Percentiles rank a stretch among this genome's conserved stretches.
Conservation (phyloP, 1,140 invertebrate species). For the Acromyrmex echinatior region DNA sequence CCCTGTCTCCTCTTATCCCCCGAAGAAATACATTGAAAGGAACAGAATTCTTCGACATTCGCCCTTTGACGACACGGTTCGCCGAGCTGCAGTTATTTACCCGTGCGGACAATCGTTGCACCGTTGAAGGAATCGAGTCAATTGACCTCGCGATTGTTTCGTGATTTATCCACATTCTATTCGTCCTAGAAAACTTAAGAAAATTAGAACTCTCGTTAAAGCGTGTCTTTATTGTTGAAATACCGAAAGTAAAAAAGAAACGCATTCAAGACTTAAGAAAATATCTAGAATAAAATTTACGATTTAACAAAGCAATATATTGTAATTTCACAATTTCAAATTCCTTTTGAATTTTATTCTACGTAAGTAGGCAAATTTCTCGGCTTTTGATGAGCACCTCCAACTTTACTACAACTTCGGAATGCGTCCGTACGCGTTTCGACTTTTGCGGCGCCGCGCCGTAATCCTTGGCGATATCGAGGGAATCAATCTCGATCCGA, state of each 20-base stretch:
- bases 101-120: neutral
- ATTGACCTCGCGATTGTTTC: neutral
- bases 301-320: slow-evolving; percentile 12
- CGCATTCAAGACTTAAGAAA: neutral
- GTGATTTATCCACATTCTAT: neutral
- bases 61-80: slow-evolving; percentile 77
- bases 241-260: neutral
- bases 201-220: neutral
- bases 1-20: neutral
- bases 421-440: slow-evolving; percentile 39
- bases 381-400: neutral
- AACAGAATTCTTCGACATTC: slow-evolving; percentile 71
- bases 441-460: slow-evolving; percentile 23
- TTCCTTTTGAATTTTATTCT: neutral
- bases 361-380: neutral
- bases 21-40: slow-evolving; percentile 36
- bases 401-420: slow-evolving; percentile 17
- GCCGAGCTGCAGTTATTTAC: slow-evolving; percentile 73
- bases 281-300: slow-evolving; percentile 23
- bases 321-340: neutral
- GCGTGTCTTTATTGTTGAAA: neutral
- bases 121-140: neutral
- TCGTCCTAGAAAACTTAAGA: neutral
- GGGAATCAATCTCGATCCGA: slow-evolving; percentile 59
- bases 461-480: slow-evolving; percentile 54